A percentile compares a stretch with the other conserved stretches of the same genome.
These are phyloP conservation scores for Sakesphorus luctuosus DNA, from an alignment of 2,113 vertebrate genomes.

Conservation along the genomic window DNA sequence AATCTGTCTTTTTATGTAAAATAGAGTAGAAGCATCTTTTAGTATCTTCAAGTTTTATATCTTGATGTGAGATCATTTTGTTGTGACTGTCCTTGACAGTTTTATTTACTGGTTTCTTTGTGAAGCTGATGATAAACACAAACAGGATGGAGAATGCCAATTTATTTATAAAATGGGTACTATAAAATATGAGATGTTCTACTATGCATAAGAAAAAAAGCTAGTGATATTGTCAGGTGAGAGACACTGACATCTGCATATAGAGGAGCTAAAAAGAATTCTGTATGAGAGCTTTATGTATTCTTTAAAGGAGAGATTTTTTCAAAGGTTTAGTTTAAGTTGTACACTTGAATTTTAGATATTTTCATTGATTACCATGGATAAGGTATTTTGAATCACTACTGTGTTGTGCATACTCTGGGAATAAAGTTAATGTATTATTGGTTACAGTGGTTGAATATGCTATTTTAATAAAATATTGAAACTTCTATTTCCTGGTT, in stretches of 20 bases:
- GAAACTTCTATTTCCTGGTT: constrained; percentile 52
- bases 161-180: constrained; percentile 85
- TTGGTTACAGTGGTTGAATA: constrained; percentile 85
- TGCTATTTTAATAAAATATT: constrained; percentile 97
- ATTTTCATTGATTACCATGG: constrained; percentile 74
- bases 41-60: constrained; percentile 80
- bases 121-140: constrained; percentile 82
- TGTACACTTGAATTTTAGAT: constrained; percentile 78
- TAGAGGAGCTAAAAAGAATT: constrained; percentile 66
- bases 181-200: constrained; percentile 73
- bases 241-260: constrained; percentile 43
- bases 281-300: constrained; percentile 76
- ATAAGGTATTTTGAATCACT: constrained; percentile 82
- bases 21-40: constrained; percentile 78
- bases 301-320: constrained; percentile 74
- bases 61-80: constrained; percentile 80
- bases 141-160: constrained; percentile 72
- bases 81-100: constrained; percentile 83
- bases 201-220: constrained; percentile 76
- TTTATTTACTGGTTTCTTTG: constrained; percentile 87
- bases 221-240: constrained; percentile 64
- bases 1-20: constrained; percentile 84
- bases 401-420: constrained; percentile 77
- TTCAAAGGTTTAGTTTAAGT: constrained; percentile 73
- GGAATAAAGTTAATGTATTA: constrained; percentile 78